Conservation (phyloP, 2,113 vertebrate genomes). For the Prietella phreatophila region DNA sequence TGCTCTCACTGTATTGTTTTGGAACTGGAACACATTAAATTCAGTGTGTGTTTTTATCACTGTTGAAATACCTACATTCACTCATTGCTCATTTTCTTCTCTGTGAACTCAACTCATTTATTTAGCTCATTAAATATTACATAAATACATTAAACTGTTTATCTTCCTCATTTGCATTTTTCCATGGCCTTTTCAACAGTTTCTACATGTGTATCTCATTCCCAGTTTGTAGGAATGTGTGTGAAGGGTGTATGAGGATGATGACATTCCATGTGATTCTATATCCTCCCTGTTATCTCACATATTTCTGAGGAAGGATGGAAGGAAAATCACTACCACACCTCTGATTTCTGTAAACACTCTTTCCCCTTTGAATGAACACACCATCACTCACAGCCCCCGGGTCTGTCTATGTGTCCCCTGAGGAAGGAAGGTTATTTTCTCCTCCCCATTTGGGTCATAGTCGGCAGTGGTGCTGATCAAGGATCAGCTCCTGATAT, state of each 20-base stretch:
- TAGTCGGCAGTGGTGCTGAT: not conserved
- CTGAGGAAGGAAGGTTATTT: conserved; percentile 45
- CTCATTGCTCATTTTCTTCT: not conserved
- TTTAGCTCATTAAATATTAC: not conserved
- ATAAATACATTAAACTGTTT: not conserved
- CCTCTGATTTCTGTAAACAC: conserved; percentile 27
- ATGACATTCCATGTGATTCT: not conserved
- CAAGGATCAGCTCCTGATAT: not conserved
- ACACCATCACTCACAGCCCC: not conserved
- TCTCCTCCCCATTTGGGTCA: conserved; percentile 33
- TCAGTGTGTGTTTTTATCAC: not conserved
- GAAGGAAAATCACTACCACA: conserved; percentile 23
- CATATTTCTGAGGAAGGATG: not conserved
- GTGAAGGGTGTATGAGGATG: not conserved
- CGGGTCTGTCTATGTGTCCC: not conserved
- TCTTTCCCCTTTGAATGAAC: not conserved
- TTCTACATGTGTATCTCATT: not conserved
- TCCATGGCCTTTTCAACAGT: not conserved
- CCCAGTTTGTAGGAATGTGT: not conserved
- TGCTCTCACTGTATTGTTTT: not conserved
- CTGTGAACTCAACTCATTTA: not conserved
- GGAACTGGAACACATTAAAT: not conserved
- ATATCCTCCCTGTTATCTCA: conserved; percentile 19
- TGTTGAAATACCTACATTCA: not conserved
- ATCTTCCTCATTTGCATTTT: not conserved